Conservation (phyloP, 1,140 invertebrate genomes). For the Liolophura sinensis region DNA sequence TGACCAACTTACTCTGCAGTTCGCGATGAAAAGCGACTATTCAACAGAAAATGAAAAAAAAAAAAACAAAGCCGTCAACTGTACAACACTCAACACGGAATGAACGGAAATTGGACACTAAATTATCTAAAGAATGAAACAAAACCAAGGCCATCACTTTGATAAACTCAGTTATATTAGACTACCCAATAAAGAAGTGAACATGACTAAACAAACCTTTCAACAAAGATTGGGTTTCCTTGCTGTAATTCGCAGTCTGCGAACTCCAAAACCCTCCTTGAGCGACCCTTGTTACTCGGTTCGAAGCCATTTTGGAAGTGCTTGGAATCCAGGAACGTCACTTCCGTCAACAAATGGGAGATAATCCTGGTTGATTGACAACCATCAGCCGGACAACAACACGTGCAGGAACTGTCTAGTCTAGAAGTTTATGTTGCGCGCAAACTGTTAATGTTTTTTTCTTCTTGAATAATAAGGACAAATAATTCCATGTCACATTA, state of each 20-base stretch:
- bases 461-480: too few relatives aligned
- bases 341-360: conserved; percentile 16
- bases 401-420: too few relatives aligned
- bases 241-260: conserved; percentile 39
- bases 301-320: conserved; percentile 49
- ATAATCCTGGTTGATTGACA: too few relatives aligned
- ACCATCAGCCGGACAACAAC: too few relatives aligned
- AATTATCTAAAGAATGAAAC: neutral
- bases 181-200: neutral
- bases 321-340: conserved; percentile 37
- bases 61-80: too few relatives aligned
- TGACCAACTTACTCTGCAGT: too few relatives aligned
- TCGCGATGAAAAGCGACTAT: too few relatives aligned
- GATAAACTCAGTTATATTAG: neutral
- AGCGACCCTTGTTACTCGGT: conserved; percentile 19
- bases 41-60: too few relatives aligned
- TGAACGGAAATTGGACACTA: neutral
- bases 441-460: too few relatives aligned
- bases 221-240: conserved; percentile 41
- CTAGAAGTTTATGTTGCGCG: too few relatives aligned
- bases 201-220: conserved; percentile 29
- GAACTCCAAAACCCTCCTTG: conserved; percentile 46
- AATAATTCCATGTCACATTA: too few relatives aligned
- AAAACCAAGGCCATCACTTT: neutral
- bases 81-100: neutral